These are phyloP conservation scores for Fulica atra DNA, from an alignment of 2,113 vertebrate genomes.

Conservation along the genomic window DNA sequence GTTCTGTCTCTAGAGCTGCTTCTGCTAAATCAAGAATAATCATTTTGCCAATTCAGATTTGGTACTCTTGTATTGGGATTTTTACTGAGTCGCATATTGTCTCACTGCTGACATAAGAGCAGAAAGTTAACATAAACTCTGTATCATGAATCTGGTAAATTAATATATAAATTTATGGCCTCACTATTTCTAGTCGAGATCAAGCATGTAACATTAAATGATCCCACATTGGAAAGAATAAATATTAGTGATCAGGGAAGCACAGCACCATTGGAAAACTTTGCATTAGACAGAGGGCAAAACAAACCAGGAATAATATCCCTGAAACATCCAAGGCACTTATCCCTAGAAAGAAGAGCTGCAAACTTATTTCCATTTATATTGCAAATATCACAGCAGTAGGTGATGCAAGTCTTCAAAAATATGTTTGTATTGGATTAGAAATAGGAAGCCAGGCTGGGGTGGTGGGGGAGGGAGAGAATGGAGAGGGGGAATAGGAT, in stretches of 20 bases:
- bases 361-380: not conserved
- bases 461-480: not conserved
- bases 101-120: not conserved
- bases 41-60: not conserved
- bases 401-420: not conserved
- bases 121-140: not conserved
- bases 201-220: not conserved
- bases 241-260: not conserved
- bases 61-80: not conserved
- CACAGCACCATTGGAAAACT: not conserved
- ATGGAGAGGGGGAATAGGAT: too few species aligned
- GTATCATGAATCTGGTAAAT: not conserved
- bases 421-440: not conserved
- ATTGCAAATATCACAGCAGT: not conserved
- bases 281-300: not conserved
- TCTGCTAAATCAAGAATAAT: not conserved
- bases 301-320: not conserved
- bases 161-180: not conserved
- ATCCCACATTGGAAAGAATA: not conserved
- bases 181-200: not conserved
- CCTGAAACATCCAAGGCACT: not conserved
- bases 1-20: not conserved
- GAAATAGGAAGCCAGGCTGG: not conserved
- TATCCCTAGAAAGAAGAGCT: not conserved
- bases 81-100: not conserved